Conservation (phyloP, 1,140 invertebrate genomes). For the Drosophila tsacasi region DNA sequence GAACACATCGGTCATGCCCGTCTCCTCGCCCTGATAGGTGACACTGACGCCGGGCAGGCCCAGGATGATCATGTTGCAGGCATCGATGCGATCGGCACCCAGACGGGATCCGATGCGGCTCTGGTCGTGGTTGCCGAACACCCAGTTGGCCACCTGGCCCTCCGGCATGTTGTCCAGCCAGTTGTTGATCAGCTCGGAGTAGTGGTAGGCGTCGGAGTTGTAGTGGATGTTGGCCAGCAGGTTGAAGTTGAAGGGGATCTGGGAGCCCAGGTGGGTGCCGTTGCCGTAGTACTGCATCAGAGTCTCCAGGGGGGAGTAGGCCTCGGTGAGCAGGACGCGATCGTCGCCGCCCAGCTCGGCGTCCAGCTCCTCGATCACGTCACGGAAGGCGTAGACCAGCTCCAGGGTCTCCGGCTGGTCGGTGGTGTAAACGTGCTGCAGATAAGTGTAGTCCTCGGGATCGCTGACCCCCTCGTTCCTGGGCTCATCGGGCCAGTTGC, state of each 20-base stretch:
- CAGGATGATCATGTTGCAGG: slow-evolving; percentile 89
- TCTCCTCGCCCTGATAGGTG: slow-evolving; percentile 92
- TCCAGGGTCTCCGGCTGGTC: slow-evolving; percentile 87
- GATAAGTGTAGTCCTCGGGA: slow-evolving; percentile 86
- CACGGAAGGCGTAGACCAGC: slow-evolving; percentile 87
- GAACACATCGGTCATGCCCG: slow-evolving; percentile 91
- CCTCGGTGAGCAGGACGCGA: slow-evolving; percentile 91
- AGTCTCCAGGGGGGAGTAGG: slow-evolving; percentile 87
- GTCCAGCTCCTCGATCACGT: slow-evolving; percentile 86
- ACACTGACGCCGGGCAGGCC: slow-evolving; percentile 90
- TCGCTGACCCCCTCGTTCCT: slow-evolving; percentile 66
- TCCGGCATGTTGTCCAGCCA: slow-evolving; percentile 88
- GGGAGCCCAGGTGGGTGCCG: slow-evolving; percentile 86
- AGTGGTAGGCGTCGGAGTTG: slow-evolving; percentile 86
- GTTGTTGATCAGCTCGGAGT: slow-evolving; percentile 86
- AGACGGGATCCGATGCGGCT: slow-evolving; percentile 87
- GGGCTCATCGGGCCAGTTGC: slow-evolving; percentile 87
- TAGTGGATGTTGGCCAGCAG: slow-evolving; percentile 86
- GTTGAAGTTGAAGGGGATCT: slow-evolving; percentile 90
- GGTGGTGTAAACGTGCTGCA: slow-evolving; percentile 88
- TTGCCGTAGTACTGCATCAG: slow-evolving; percentile 89
- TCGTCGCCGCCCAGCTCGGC: slow-evolving; percentile 74
- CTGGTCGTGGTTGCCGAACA: slow-evolving; percentile 89
- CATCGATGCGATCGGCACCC: slow-evolving; percentile 88
- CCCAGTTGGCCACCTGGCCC: slow-evolving; percentile 87